Evolutionary conservation across 2,888 invertebrate species (phyloP), one percentile per base, ranked within the genome.

Genomic region (Chydorus sphaericus): DNA sequence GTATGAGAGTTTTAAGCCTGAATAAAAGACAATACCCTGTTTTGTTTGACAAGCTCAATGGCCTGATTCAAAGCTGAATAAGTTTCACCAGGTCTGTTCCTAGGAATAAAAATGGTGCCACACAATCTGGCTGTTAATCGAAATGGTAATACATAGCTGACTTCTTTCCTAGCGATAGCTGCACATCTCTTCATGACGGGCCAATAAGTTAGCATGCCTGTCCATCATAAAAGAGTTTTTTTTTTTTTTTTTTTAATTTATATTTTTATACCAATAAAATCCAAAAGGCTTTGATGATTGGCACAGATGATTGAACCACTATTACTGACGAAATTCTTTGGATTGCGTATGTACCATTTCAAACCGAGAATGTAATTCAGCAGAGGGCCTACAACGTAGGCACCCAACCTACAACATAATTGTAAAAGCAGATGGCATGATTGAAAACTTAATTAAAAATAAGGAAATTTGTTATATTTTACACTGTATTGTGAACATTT

Each of bases 251-350:
- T n/a, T n/a, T n/a, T n/a, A n/a, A n/a, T n/a, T n/a, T n/a, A n/a
- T n/a, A n/a, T n/a, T n/a, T n/a, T n/a, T n/a, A n/a, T 75, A 85
- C 88, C 90, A 68, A 92, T 75, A 66, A 92, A 77, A 73, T 93
- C 93, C 64, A 93, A 70, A 1, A 88, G 86, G 67, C 90, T 91
- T 70, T 93, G 93, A 73, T 93, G 93, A 73, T 93, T 93, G 48
- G 86, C 82, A 60, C 92, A 85, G 51, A 93, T 82, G 61, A 93
- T 82, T 67, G 78, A 88, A 26, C 91, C 82, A 62, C 89, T n/a
- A n/a, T n/a, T 83, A 66, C 80, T 80, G 66, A 81, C 80, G 68
- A 90, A 77, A 67, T 86, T 75, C 66, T 89, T 84, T 64, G 78
- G 74, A 48, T 87, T 87, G 63, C 82, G 75, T 52, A 90, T 67